A percentile compares a stretch with the other conserved stretches of the same genome.
phyloP scores from a whole-genome alignment of 1,140 invertebrate species.

The Hylaeus volcanicus region DNA sequence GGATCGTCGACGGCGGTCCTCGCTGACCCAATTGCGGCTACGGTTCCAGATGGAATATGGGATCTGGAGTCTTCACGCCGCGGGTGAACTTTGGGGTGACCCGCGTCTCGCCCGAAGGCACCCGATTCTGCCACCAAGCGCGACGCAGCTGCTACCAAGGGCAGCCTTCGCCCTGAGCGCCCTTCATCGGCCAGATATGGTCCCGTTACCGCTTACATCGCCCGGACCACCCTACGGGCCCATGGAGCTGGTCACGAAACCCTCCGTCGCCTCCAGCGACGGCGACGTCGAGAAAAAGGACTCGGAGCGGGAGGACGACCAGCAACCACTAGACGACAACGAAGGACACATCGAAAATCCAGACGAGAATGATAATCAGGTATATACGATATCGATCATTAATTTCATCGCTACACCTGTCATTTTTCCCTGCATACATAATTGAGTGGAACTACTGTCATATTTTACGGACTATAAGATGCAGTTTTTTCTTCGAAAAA shows the following conservation, averaged over 20 bases:
- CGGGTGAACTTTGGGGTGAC: slow-evolving; percentile 77
- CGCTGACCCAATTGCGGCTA: not conserved
- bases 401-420: too few species aligned
- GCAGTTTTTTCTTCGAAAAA: too few species aligned
- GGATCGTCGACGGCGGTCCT: too few species aligned
- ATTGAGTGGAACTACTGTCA: too few species aligned
- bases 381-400: slow-evolving; percentile 11
- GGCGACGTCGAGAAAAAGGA: slow-evolving; percentile 51
- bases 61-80: slow-evolving; percentile 78
- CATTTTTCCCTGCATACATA: too few species aligned
- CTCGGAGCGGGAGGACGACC: slow-evolving; percentile 33
- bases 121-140: slow-evolving; percentile 72
- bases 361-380: slow-evolving; percentile 72
- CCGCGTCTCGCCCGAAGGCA: slow-evolving; percentile 74
- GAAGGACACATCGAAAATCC: slow-evolving; percentile 71
- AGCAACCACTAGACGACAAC: slow-evolving; percentile 64
- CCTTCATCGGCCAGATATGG: slow-evolving; percentile 71
- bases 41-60: slow-evolving; percentile 78
- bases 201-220: slow-evolving; percentile 65
- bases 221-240: slow-evolving; percentile 65
- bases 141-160: slow-evolving; percentile 71
- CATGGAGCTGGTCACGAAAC: slow-evolving; percentile 70
- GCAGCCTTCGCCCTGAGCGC: slow-evolving; percentile 75
- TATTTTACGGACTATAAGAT: too few species aligned
- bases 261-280: slow-evolving; percentile 44